Evolutionary conservation across 2,888 invertebrate genomes (phyloP).

Genomic region (Chrysolina oricalcia): DNA sequence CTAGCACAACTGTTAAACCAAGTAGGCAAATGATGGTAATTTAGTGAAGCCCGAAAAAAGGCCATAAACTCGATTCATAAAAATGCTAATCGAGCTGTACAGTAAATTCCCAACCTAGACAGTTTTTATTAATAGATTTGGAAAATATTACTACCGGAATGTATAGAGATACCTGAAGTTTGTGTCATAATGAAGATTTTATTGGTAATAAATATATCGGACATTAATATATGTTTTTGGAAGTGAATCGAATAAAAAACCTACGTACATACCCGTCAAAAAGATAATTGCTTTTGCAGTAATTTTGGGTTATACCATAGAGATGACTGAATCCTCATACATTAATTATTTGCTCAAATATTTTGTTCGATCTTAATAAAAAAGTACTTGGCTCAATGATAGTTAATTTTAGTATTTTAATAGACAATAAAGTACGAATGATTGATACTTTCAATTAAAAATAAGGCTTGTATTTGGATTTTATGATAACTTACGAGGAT

Average conservation of each 20-base stretch:
- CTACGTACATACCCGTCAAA: conserved; percentile 20
- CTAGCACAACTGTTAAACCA: neutral
- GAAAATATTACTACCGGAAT: conserved; percentile 28
- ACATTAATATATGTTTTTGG: neutral
- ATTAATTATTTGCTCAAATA: too few relatives aligned
- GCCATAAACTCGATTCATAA: conserved; percentile 20
- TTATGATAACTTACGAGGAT: too few relatives aligned
- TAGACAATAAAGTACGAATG: too few relatives aligned
- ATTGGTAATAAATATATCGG: conserved; percentile 32
- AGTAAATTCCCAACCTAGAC: conserved; percentile 25
- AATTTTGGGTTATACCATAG: neutral
- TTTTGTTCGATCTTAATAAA: too few relatives aligned
- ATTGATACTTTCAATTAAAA: too few relatives aligned
- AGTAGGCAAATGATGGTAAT: neutral
- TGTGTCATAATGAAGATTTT: conserved; percentile 33
- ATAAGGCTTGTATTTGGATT: too few relatives aligned
- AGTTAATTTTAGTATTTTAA: too few relatives aligned
- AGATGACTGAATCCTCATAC: too few relatives aligned
- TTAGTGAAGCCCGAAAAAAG: conserved; percentile 15
- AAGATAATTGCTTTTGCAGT: neutral
- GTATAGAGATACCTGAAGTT: conserved; percentile 11
- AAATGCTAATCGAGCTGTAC: conserved; percentile 16
- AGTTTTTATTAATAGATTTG: conserved; percentile 29
- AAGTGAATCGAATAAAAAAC: conserved; percentile 32
- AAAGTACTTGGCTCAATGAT: too few relatives aligned